These are phyloP conservation scores for Elanus axillaris DNA, from an alignment of 2,113 vertebrate species.

Conservation along the genomic window DNA sequence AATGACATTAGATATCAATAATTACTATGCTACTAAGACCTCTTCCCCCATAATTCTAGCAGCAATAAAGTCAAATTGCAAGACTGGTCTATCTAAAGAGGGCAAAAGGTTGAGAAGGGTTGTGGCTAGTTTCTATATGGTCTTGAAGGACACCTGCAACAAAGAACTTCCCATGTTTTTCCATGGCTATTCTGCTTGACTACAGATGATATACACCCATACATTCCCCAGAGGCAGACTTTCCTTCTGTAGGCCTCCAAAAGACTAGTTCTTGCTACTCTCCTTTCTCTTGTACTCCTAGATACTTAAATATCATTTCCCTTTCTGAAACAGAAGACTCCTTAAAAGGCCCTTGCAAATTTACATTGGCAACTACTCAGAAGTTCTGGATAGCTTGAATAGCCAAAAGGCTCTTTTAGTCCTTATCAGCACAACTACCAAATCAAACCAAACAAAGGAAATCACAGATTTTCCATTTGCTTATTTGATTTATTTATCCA, in stretches of 20 bases:
- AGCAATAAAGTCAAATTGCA: neutral
- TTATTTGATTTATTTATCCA: neutral
- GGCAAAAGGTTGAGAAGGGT: neutral
- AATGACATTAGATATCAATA: neutral
- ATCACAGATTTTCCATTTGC: neutral
- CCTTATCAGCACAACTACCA: neutral
- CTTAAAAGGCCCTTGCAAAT: neutral
- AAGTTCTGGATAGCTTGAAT: neutral
- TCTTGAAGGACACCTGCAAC: neutral
- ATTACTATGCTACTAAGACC: neutral
- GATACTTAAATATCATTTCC: neutral
- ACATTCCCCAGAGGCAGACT: neutral
- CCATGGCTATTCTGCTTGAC: neutral
- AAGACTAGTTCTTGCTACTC: neutral
- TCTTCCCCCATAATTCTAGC: neutral
- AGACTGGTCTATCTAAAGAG: neutral
- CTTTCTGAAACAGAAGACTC: neutral
- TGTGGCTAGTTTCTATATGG: neutral
- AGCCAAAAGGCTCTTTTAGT: neutral
- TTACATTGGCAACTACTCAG: neutral
- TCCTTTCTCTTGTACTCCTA: neutral
- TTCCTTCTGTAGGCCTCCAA: neutral
- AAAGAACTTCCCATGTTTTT: neutral
- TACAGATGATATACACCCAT: neutral
- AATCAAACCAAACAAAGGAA: neutral